These are phyloP conservation scores for Meandrina meandrites DNA, from an alignment of 92 coral and sea anemone genomes.

Conservation along the genomic window DNA sequence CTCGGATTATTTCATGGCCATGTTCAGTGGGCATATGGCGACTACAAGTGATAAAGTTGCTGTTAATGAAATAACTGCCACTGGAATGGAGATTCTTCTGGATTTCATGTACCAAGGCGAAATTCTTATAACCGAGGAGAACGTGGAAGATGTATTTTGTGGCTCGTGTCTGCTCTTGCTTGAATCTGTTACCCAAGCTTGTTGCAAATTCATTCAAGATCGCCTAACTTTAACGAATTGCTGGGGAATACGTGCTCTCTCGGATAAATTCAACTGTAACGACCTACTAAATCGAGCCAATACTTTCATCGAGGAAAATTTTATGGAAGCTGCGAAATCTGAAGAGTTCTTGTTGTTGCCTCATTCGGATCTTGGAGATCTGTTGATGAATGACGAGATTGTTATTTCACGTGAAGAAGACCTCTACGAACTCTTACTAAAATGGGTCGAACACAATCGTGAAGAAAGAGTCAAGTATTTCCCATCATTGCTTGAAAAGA, in stretches of 20 bases:
- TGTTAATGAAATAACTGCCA: constrained; percentile 80
- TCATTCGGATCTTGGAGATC: constrained; percentile 64
- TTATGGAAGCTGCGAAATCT: constrained; percentile 72
- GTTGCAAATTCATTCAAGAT: constrained; percentile 90
- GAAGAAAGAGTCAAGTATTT: constrained; percentile 61
- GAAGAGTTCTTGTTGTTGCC: constrained; percentile 85
- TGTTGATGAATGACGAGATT: constrained; percentile 80
- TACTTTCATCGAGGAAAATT: constrained; percentile 88
- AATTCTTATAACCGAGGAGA: constrained; percentile 85
- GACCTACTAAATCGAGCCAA: constrained; percentile 78
- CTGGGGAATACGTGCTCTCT: constrained; percentile 96
- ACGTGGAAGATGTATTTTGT: constrained; percentile 91
- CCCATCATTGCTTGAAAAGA: constrained; percentile 66
- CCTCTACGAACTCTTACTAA: constrained; percentile 77
- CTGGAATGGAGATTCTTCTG: constrained; percentile 78
- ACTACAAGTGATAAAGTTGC: constrained; percentile 54
- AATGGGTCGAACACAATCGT: constrained; percentile 75
- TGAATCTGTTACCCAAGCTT: constrained; percentile 79
- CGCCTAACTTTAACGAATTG: constrained; percentile 85
- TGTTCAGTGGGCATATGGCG: constrained; percentile 93
- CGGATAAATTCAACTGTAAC: constrained; percentile 75
- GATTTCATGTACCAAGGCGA: constrained; percentile 88
- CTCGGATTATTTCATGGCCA: constrained; percentile 96
- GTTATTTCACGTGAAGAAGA: constrained; percentile 84
- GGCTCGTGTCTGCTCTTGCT: constrained; percentile 86